Evolutionary conservation across 2,797 vertebrate species (phyloP).

Genomic region (Nannoperca australis): DNA sequence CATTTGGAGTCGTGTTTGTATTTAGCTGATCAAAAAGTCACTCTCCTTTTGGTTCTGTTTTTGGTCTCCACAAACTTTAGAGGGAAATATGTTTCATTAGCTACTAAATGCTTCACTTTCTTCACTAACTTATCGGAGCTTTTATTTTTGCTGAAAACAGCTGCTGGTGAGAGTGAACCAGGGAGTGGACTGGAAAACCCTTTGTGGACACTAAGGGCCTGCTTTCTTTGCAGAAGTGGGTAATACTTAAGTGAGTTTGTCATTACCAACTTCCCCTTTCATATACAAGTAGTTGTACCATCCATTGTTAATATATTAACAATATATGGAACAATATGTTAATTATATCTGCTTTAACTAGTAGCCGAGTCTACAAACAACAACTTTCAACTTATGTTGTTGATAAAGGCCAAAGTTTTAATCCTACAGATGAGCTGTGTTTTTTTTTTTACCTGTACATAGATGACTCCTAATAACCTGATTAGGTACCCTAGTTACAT

Average conservation of each 20-base stretch:
- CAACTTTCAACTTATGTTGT: neutral
- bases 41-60: neutral
- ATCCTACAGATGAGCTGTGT: neutral
- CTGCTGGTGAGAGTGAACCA: too few species aligned
- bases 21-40: neutral
- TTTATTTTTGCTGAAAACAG: neutral
- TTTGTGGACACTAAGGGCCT: neutral
- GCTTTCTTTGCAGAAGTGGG: neutral
- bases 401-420: neutral
- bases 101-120: neutral
- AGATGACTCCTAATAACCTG: neutral
- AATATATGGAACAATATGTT: neutral
- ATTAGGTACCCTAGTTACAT: neutral
- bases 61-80: neutral
- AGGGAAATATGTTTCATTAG: neutral
- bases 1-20: too few species aligned
- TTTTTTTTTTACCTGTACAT: neutral
- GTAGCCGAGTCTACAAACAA: neutral
- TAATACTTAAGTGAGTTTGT: neutral
- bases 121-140: neutral
- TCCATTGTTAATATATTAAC: neutral
- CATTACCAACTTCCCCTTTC: neutral
- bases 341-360: neutral
- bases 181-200: too few species aligned
- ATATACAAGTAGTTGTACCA: neutral